Percentiles rank a stretch among this genome's conserved stretches.
These are phyloP conservation scores for Pseudomyrmex cubaensis DNA, from an alignment of 1,140 invertebrate genomes.

Conservation along the genomic window DNA sequence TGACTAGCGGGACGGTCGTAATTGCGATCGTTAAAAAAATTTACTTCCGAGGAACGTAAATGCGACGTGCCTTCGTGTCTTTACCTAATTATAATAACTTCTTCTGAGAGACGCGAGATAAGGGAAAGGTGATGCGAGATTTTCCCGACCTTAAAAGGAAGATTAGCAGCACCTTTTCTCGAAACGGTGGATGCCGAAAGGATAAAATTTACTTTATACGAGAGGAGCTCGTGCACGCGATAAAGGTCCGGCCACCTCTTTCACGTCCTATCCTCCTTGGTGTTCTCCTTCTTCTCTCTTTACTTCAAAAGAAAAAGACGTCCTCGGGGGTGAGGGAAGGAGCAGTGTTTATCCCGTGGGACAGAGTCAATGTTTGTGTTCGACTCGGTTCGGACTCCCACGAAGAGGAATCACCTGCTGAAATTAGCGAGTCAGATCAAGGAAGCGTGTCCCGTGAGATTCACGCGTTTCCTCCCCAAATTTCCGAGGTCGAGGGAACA, in stretches of 20 bases:
- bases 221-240: constrained; percentile 6
- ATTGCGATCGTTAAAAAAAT: constrained; percentile 58
- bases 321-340: not conserved
- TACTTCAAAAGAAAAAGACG: constrained; percentile 58
- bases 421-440: constrained; percentile 70
- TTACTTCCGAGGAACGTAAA: constrained; percentile 49
- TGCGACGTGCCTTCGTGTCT: constrained; percentile 44
- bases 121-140: not conserved
- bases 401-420: constrained; percentile 55
- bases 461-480: constrained; percentile 19
- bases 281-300: constrained; percentile 1
- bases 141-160: constrained; percentile 14
- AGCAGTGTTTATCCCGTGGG: constrained; percentile 47
- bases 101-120: not conserved
- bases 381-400: constrained; percentile 22
- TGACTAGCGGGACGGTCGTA: constrained; percentile 40
- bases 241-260: constrained; percentile 4
- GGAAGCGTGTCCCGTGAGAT: constrained; percentile 36
- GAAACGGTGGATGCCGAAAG: constrained; percentile 11
- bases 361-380: constrained; percentile 69
- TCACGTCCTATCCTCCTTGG: constrained; percentile 30
- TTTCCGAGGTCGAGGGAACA: not conserved
- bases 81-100: constrained; percentile 55
- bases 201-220: constrained; percentile 45
- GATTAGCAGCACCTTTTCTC: constrained; percentile 17